A percentile compares a stretch with the other conserved stretches of the same genome.
phyloP scores from a whole-genome alignment of 1,140 invertebrate genomes.

The Drosophila funebris region DNA sequence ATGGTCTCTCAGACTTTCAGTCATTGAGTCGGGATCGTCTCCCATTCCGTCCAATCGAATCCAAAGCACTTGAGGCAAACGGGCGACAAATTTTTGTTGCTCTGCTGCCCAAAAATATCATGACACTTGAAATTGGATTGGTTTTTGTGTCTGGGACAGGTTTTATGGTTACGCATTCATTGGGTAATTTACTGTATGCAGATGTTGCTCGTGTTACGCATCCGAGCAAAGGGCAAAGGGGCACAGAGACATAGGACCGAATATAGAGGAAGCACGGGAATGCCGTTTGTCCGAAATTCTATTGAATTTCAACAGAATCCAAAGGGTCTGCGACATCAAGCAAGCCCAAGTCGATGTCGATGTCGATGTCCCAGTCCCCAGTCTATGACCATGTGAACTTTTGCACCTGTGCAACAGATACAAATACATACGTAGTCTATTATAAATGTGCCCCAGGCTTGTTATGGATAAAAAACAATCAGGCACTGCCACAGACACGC shows the following conservation, averaged over 20 bases:
- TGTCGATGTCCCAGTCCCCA: not conserved
- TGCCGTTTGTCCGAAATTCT: constrained; percentile 60
- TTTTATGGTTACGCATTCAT: constrained; percentile 71
- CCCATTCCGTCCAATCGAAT: not conserved
- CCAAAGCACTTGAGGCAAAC: constrained; percentile 58
- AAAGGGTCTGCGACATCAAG: constrained; percentile 12
- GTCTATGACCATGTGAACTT: constrained; percentile 52
- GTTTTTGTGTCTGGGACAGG: constrained; percentile 52
- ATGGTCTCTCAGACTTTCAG: constrained; percentile 18
- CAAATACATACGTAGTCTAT: constrained; percentile 51
- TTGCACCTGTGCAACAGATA: constrained; percentile 62
- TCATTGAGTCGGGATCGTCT: constrained; percentile 5
- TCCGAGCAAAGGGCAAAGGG: not conserved
- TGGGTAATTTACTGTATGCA: constrained; percentile 75
- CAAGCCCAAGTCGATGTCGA: not conserved
- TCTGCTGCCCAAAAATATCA: constrained; percentile 66
- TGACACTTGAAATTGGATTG: constrained; percentile 75
- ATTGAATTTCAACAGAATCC: constrained; percentile 72
- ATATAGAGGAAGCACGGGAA: constrained; percentile 45
- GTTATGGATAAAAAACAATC: constrained; percentile 80
- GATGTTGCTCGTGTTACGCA: constrained; percentile 49
- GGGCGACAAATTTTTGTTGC: constrained; percentile 70
- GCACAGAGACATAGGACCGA: not conserved
- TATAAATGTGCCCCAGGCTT: constrained; percentile 67
- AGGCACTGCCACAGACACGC: constrained; percentile 33